Evolutionary conservation across 1,140 invertebrate genomes (phyloP).

Genomic region (Caenorhabditis remanei): DNA sequence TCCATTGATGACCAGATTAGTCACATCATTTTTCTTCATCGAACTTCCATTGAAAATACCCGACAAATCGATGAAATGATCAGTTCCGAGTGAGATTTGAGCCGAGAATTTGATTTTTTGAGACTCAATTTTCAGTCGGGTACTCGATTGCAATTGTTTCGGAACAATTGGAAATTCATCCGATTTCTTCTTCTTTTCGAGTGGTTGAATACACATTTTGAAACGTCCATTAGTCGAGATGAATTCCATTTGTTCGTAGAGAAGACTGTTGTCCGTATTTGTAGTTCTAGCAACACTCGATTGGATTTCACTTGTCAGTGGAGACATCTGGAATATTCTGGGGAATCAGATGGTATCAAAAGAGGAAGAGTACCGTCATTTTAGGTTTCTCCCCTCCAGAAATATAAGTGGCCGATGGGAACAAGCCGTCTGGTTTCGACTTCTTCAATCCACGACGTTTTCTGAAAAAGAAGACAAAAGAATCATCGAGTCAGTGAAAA

Average conservation of each 20-base stretch:
- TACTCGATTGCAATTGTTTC: constrained; percentile 36
- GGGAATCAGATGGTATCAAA: neutral
- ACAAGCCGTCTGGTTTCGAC: neutral
- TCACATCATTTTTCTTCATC: constrained; percentile 21
- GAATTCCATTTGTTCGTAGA: neutral
- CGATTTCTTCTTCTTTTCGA: neutral
- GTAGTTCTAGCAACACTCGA: neutral
- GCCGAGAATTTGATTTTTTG: neutral
- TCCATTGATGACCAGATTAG: constrained; percentile 15
- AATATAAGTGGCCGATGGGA: neutral
- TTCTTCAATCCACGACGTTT: constrained; percentile 3
- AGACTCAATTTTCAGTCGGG: neutral
- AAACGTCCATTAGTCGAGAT: neutral
- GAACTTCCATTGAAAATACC: constrained; percentile 28
- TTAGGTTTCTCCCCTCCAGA: neutral
- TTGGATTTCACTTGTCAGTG: neutral
- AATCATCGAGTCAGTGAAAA: neutral
- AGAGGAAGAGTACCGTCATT: neutral
- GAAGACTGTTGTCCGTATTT: neutral
- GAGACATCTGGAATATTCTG: constrained; percentile 20
- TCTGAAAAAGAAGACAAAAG: neutral
- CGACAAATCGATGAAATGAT: neutral
- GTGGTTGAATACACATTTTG: neutral
- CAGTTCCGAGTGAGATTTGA: neutral
- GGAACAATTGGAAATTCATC: constrained; percentile 14